These are phyloP conservation scores for Solea solea DNA, from an alignment of 2,113 vertebrate genomes.

Conservation along the genomic window DNA sequence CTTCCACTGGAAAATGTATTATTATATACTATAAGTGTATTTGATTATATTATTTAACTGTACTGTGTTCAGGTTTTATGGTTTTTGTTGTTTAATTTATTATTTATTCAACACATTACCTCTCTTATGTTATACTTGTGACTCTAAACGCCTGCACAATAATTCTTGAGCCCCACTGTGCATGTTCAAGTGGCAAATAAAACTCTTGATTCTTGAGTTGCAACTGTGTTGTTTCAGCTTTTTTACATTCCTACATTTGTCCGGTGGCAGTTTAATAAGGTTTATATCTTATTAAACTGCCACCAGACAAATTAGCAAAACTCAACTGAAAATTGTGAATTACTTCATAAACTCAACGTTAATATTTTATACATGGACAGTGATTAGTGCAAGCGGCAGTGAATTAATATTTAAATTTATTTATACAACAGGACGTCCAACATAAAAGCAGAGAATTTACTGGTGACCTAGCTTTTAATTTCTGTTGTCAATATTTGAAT, in stretches of 20 bases:
- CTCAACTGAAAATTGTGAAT: slow-evolving; percentile 84
- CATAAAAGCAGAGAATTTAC: slow-evolving; percentile 84
- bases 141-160: too few relatives aligned
- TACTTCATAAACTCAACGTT: slow-evolving; percentile 88
- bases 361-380: slow-evolving; percentile 91
- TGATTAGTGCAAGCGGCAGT: slow-evolving; percentile 83
- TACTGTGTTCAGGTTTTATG: too few relatives aligned
- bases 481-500: slow-evolving; percentile 92
- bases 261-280: too few relatives aligned
- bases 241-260: slow-evolving; percentile 41
- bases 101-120: too few relatives aligned
- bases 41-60: too few relatives aligned
- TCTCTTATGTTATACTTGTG: too few relatives aligned
- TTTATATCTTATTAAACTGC: slow-evolving; percentile 69
- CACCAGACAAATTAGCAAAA: slow-evolving; percentile 89
- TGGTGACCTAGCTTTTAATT: slow-evolving; percentile 87
- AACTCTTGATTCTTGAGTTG: background rate
- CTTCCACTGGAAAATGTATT: slow-evolving; percentile 12
- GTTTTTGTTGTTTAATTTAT: too few relatives aligned
- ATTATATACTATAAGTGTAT: too few relatives aligned
- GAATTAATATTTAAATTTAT: slow-evolving; percentile 90
- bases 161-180: too few relatives aligned
- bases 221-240: slow-evolving; percentile 37
- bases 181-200: too few relatives aligned
- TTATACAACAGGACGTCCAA: slow-evolving; percentile 85